phyloP scores from a whole-genome alignment of 2,113 vertebrate genomes.

The Dascyllus trimaculatus region DNA sequence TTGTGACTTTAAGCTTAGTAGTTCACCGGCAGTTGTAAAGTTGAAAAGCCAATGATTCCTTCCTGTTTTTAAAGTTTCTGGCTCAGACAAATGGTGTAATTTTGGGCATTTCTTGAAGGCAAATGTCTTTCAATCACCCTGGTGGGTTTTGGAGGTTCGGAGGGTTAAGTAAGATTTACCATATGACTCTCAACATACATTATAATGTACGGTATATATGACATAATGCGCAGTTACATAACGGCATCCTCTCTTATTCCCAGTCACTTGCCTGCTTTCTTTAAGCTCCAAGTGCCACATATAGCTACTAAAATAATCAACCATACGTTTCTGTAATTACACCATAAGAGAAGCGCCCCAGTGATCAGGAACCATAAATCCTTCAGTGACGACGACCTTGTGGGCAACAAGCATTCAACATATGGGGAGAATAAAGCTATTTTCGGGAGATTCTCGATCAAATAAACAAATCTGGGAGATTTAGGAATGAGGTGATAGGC shows the following conservation, averaged over 20 bases:
- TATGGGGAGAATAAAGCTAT: slow-evolving; percentile 51
- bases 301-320: slow-evolving; percentile 58
- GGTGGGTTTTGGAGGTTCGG: no score
- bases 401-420: slow-evolving; percentile 16
- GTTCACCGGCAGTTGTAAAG: no score
- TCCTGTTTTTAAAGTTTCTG: no score
- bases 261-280: slow-evolving; percentile 12
- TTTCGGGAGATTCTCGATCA: slow-evolving; percentile 54
- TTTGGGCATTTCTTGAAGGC: no score
- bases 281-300: slow-evolving; percentile 42
- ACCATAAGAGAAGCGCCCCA: slow-evolving; percentile 15
- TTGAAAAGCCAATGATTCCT: no score
- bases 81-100: no score
- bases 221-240: slow-evolving; percentile 23
- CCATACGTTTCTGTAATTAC: slow-evolving; percentile 65
- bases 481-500: slow-evolving; percentile 31
- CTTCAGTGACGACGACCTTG: slow-evolving; percentile 20
- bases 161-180: not conserved
- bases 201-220: not conserved
- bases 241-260: slow-evolving; percentile 2
- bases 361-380: slow-evolving; percentile 57
- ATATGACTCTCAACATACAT: slow-evolving; percentile 17
- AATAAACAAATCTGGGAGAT: slow-evolving; percentile 61
- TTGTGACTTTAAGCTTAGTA: no score
- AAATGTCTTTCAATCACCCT: no score